Evolutionary conservation across 2,888 invertebrate species (phyloP), one percentile per base, ranked within the genome.

Genomic region (Diadegma fenestrale): DNA sequence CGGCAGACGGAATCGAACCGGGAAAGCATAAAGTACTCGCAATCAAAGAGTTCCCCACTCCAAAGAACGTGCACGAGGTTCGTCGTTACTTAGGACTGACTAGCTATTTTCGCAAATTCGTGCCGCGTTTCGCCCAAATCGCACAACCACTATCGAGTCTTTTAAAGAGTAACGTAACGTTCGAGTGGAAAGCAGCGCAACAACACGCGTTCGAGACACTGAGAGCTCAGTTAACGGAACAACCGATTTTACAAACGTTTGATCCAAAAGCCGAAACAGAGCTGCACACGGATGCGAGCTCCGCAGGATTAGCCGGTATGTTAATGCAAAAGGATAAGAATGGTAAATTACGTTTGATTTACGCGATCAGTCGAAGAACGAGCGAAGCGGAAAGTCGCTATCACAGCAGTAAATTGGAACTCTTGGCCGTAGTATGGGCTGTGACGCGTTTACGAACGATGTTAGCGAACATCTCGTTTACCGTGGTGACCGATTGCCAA

Each of bases 301-400:
- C 72, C 0, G 17, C 14, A 0, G 83, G 80, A 0, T 22, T 80
- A 10, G 75, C 73, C 0, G 68, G 48, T 0, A 75, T 84, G 69
- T 19, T 84, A 0, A 61, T 90, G 51, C 90, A 91, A 69, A 58
- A 64, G 19, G 88, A 87, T 51, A 81, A 72, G 10, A n/a, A 12
- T 1, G 41, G 51, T 12, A 61, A 69, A 37, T 81, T 76, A 19
- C 68, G 84, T 66, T 68, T 89, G n/a, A 88, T 90, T 6, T 89
- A 89, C 80, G 87, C 87, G 33, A 82, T 90, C 0, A 88, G 88
- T 14, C 86, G 88, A 66, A 88, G 89, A 43, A 90, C 89, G 0
- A 89, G 87, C 26, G 86, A 86, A 5, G 80, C 75, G 1, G 90
- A 90, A 58, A 80, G 81, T 3, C 72, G 69, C 2, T 90, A 90